These are phyloP conservation scores for Cotesia congregata DNA, from an alignment of 2,888 invertebrate genomes.

Conservation along the genomic window DNA sequence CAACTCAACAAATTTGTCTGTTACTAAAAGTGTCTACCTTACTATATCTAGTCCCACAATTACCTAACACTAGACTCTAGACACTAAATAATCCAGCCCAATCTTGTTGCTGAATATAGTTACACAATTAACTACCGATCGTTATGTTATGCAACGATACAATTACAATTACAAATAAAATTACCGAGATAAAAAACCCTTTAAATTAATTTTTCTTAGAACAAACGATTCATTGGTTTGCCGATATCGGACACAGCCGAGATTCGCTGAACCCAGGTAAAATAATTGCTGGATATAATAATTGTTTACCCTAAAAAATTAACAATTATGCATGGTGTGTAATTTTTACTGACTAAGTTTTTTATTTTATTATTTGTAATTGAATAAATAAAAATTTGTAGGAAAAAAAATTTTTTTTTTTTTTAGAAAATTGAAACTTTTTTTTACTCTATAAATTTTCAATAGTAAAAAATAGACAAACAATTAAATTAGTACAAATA, in stretches of 20 bases:
- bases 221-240: slow-evolving; percentile 69
- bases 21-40: background rate
- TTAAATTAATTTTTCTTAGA: slow-evolving; percentile 57
- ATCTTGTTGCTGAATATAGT: too few species aligned
- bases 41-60: background rate
- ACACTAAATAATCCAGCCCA: background rate
- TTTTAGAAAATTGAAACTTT: too few species aligned
- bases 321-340: background rate
- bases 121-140: too few species aligned
- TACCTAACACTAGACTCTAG: background rate
- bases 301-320: too few species aligned
- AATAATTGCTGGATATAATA: background rate
- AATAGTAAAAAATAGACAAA: background rate
- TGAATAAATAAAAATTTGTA: too few species aligned
- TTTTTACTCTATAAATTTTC: background rate
- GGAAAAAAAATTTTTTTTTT: too few species aligned
- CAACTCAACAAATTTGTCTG: slow-evolving; percentile 7
- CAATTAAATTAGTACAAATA: background rate
- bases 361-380: background rate
- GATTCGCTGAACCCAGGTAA: slow-evolving; percentile 61
- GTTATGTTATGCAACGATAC: too few species aligned
- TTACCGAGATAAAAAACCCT: background rate
- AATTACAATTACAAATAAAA: too few species aligned
- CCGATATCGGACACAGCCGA: slow-evolving; percentile 64
- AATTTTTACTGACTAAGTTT: background rate